Evolutionary conservation across 2,113 vertebrate species (phyloP).

Genomic region (Corynorhinus townsendii): DNA sequence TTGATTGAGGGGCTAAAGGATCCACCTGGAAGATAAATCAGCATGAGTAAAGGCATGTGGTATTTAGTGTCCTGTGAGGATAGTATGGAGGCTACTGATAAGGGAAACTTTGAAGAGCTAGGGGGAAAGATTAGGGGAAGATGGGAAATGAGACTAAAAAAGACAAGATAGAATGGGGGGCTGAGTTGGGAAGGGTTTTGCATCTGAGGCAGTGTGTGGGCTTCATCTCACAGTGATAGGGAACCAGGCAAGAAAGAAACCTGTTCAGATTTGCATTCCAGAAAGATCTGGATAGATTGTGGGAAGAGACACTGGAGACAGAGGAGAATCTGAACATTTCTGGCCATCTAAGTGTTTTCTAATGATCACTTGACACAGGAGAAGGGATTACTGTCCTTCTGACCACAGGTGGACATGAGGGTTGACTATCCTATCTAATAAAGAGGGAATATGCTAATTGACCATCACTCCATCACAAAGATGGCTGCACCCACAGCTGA

Average conservation of each 20-base stretch:
- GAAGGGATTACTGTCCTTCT: not conserved
- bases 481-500: no score
- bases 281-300: not conserved
- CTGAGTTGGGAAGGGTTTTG: not conserved
- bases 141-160: not conserved
- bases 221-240: not conserved
- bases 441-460: no score
- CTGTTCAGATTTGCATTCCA: not conserved
- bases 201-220: accelerated
- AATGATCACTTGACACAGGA: not conserved
- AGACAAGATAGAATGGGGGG: not conserved
- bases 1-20: not conserved
- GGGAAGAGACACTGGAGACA: not conserved
- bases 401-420: not conserved
- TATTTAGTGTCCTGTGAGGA: not conserved
- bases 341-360: not conserved
- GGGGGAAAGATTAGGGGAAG: not conserved
- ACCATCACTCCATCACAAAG: no score
- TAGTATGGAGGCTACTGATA: accelerated
- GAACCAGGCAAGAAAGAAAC: not conserved
- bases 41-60: accelerated
- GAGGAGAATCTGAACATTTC: not conserved
- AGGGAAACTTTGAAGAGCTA: not conserved
- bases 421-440: not conserved
- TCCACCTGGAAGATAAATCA: not conserved